Evolutionary conservation across 2,797 vertebrate species (phyloP).

Genomic region (Poeciliopsis infans): DNA sequence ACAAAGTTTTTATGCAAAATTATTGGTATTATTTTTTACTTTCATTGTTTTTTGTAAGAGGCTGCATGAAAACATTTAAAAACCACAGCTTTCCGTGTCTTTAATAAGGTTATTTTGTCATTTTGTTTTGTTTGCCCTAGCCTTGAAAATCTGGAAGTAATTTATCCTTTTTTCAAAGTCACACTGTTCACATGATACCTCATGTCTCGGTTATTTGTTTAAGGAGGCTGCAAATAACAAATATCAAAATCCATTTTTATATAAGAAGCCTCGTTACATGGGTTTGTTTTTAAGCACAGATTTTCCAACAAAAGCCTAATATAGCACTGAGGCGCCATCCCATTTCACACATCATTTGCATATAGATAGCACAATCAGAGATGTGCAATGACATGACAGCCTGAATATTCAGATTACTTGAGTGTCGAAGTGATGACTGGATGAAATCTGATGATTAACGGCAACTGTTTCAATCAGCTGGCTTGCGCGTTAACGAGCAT

Average conservation of each 20-base stretch:
- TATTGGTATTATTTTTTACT: background rate
- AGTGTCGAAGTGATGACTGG: slow-evolving; percentile 52
- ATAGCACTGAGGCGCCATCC: slow-evolving; percentile 1
- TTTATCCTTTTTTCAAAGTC: background rate
- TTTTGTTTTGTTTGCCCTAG: background rate
- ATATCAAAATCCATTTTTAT: slow-evolving; percentile 26
- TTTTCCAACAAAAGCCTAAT: slow-evolving; percentile 26
- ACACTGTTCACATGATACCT: background rate
- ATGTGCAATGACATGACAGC: slow-evolving; percentile 36
- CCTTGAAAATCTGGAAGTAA: background rate
- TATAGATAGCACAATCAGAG: slow-evolving; percentile 67
- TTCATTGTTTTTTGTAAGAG: background rate
- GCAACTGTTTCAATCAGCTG: slow-evolving; percentile 47
- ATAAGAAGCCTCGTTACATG: slow-evolving; percentile 4
- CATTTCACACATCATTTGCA: slow-evolving; percentile 60
- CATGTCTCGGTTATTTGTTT: background rate
- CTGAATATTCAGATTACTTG: slow-evolving; percentile 41
- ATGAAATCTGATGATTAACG: slow-evolving; percentile 57
- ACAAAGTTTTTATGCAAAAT: background rate
- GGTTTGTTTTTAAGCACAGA: slow-evolving; percentile 10
- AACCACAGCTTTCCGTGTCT: background rate
- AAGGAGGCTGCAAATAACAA: slow-evolving; percentile 24
- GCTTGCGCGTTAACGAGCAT: slow-evolving; percentile 23
- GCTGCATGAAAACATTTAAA: background rate
- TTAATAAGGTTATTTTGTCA: background rate